Percentiles rank a stretch among this genome's conserved stretches.
Evolutionary conservation across 2,888 invertebrate genomes (phyloP).

Genomic region (Homarus gammarus): DNA sequence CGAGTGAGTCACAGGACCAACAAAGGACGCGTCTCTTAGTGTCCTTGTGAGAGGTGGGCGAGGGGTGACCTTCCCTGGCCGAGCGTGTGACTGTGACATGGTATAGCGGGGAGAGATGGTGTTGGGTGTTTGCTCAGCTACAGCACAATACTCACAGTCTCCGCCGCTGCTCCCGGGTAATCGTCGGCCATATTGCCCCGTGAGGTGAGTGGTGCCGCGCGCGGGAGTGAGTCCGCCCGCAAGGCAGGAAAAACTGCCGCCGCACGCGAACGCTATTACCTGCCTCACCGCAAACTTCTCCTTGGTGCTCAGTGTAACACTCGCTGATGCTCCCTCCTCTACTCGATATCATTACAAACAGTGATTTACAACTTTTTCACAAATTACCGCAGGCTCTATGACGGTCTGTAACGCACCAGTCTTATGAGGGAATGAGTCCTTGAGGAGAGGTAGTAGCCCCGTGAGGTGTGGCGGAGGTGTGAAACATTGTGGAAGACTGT

Average conservation of each 20-base stretch:
- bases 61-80: no score
- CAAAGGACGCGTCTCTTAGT: no score
- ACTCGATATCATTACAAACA: background rate
- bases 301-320: background rate
- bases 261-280: slow-evolving; percentile 53
- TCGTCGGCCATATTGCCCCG: slow-evolving; percentile 19
- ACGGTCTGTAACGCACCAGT: no score
- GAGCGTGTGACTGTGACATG: background rate
- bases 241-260: slow-evolving; percentile 37
- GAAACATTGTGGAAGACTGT: background rate
- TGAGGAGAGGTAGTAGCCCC: background rate
- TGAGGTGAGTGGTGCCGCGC: background rate
- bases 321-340: slow-evolving; percentile 2
- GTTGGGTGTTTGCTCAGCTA: background rate
- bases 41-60: no score
- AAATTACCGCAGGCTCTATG: no score
- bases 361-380: background rate
- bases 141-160: no score
- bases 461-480: background rate
- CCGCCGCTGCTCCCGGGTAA: background rate
- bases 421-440: no score
- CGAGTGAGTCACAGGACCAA: no score
- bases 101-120: background rate
- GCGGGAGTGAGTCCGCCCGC: slow-evolving; percentile 8
- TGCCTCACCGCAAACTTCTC: slow-evolving; percentile 21